Evolutionary conservation across 2,888 invertebrate species (phyloP).

Genomic region (Ethmia dodecea): DNA sequence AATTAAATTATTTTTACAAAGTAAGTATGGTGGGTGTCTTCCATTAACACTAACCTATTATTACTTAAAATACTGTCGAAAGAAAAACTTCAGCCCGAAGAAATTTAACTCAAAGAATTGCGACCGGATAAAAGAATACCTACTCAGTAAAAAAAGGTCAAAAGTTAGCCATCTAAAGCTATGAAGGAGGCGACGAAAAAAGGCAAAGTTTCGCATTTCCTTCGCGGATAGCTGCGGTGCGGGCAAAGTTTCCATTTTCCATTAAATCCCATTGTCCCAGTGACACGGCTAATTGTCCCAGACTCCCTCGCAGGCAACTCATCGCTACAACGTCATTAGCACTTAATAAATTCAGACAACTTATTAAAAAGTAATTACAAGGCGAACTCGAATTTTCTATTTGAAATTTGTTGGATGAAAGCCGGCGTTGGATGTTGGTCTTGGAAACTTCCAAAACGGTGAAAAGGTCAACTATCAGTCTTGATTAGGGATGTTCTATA

Average conservation of each 20-base stretch:
- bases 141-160: conserved; percentile 7
- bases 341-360: conserved; percentile 24
- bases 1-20: no score
- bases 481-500: no score
- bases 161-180: conserved; percentile 12
- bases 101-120: no score
- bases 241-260: conserved; percentile 25
- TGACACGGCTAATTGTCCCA: conserved; percentile 19
- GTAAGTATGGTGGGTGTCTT: no score
- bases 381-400: conserved; percentile 14
- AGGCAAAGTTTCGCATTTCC: conserved; percentile 21
- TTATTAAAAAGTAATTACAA: conserved; percentile 27
- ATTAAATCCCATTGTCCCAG: conserved; percentile 34
- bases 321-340: conserved; percentile 23
- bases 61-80: no score
- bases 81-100: no score
- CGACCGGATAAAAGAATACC: background rate
- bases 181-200: conserved; percentile 17
- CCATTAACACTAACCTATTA: no score
- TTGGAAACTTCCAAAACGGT: no score
- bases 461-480: no score
- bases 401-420: no score
- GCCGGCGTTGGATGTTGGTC: no score
- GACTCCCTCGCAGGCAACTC: conserved; percentile 14
- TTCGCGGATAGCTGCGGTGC: conserved; percentile 11